A percentile compares a stretch with the other conserved stretches of the same genome.
Conservation (phyloP, 2,113 vertebrate genomes). For the Hystrix cristata region DNA sequence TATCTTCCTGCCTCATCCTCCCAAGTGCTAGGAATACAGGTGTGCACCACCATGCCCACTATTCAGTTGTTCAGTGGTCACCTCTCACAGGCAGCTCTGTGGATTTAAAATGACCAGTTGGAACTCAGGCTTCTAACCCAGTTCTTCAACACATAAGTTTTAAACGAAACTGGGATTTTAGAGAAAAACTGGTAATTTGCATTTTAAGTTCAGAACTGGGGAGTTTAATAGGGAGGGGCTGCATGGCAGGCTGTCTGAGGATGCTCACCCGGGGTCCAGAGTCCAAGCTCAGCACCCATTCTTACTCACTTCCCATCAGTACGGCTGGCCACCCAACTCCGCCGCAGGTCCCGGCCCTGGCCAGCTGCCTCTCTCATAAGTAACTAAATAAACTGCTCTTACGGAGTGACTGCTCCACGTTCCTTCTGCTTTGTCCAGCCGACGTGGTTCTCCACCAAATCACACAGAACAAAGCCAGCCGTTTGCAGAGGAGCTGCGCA, state of each 20-base stretch:
- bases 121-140: not conserved
- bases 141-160: not conserved
- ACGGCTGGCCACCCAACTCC: not conserved
- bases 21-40: no score
- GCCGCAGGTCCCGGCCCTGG: not conserved
- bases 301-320: no score
- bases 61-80: not conserved
- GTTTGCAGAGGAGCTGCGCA: not conserved
- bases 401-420: not conserved
- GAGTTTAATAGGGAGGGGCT: not conserved
- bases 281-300: no score
- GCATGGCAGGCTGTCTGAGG: not conserved
- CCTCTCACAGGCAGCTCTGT: not conserved
- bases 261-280: not conserved
- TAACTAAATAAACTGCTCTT: not conserved
- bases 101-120: not conserved
- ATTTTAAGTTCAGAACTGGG: not conserved
- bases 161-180: not conserved
- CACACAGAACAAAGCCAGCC: conserved; percentile 17
- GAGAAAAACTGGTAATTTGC: not conserved
- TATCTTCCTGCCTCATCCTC: no score
- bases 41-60: no score
- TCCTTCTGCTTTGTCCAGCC: not conserved
- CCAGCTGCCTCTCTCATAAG: not conserved
- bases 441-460: not conserved